Conservation (phyloP, 2,888 invertebrate genomes). For the Neoitamus cyanurus region DNA sequence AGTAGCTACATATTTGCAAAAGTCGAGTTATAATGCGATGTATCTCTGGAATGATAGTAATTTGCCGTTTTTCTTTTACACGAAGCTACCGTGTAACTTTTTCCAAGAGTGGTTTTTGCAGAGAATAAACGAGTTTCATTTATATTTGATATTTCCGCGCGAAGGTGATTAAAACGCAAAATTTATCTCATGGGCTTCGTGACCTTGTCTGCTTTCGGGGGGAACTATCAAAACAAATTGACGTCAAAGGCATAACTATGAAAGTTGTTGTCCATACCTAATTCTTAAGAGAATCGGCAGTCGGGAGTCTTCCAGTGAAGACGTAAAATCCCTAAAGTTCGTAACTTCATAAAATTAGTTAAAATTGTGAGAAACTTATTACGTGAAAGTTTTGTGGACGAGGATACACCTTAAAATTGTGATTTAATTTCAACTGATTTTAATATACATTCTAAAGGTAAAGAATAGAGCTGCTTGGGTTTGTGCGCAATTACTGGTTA, state of each 20-base stretch:
- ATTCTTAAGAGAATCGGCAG: not conserved
- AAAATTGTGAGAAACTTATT: not conserved
- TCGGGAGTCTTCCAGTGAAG: not conserved
- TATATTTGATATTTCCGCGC: not conserved
- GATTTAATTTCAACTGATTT: too few species aligned
- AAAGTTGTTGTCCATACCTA: not conserved
- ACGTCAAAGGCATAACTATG: not conserved
- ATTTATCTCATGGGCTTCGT: not conserved
- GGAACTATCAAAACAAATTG: not conserved
- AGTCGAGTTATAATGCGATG: too few species aligned
- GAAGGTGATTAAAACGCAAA: not conserved
- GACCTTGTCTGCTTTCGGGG: not conserved
- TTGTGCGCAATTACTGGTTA: too few species aligned
- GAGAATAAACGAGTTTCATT: not conserved
- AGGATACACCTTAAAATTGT: too few species aligned
- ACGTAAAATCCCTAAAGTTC: not conserved
- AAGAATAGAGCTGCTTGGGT: too few species aligned
- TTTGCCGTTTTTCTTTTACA: not conserved
- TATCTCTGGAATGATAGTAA: not conserved
- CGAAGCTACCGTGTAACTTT: not conserved
- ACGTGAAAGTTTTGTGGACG: not conserved
- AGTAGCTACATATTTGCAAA: too few species aligned
- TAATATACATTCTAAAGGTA: too few species aligned
- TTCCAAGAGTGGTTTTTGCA: not conserved
- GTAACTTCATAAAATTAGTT: not conserved